Evolutionary conservation across 2,797 vertebrate species (phyloP), one percentile per base, ranked within the genome.

Genomic region (Onychomys arenicola): DNA sequence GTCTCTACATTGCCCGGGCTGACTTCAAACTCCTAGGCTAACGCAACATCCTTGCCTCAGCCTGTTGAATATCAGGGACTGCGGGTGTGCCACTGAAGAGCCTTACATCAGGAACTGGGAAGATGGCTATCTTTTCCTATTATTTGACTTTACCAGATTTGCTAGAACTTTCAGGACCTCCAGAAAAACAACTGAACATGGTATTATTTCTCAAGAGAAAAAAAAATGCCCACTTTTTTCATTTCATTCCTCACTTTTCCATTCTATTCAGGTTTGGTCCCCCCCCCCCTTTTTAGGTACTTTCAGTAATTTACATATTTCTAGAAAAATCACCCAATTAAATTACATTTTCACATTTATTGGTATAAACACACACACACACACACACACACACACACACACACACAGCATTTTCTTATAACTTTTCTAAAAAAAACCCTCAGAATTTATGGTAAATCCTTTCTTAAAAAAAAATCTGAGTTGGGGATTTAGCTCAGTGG

Each of bases 271-370:
- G 32, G 63, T 21, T 85, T 25, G 10, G 67, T 65, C 93, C 37
- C 46, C 63, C 46, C 63, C n/a, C n/a, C n/a, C n/a, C n/a, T 96
- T 89, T 59, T 83, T 83, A 85, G 29, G 67, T 82, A 82, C 69
- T 87, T 97, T 59, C 92, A 91, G 52, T 89, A 92, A 95, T 89
- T 92, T 84, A 92, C 19, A 93, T 91, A 83, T 94, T 95, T 83
- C 94, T 95, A 65, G 63, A 94, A 97, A 96, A 94, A n/a, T 25
- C 9, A 91, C 8, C 21, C 40, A 81, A 63, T 67, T 96, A 55
- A 96, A 80, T 76, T 92, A 94, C 43, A 94, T n/a, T n/a, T n/a
- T n/a, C 40, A 87, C n/a, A 57, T 78, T 93, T 95, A 95, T 86
- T 94, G 78, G 21, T 65, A 92, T 89, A 96, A 96, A 93, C 80